A percentile compares a stretch with the other conserved stretches of the same genome.
Evolutionary conservation across 1,140 invertebrate species (phyloP).

Genomic region (Metaphire vulgaris): DNA sequence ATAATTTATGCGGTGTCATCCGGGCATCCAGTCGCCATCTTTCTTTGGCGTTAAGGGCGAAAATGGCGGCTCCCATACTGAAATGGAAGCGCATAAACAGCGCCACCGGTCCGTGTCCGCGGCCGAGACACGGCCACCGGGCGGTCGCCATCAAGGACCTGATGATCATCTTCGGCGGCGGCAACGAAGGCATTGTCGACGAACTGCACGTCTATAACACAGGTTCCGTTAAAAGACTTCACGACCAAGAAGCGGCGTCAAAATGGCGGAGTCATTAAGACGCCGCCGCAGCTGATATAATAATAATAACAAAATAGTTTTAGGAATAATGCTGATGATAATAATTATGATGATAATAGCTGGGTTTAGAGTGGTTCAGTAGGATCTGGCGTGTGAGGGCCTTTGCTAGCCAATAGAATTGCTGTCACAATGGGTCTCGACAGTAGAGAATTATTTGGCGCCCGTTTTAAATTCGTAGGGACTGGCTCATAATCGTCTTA

Average conservation of each 20-base stretch:
- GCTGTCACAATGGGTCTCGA: no score
- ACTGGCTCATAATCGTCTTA: no score
- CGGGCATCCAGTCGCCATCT: neutral
- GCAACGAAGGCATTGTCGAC: slow-evolving; percentile 99
- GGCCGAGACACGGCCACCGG: slow-evolving; percentile 92
- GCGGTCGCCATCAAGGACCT: slow-evolving; percentile 97
- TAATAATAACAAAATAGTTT: no score
- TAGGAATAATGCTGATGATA: no score
- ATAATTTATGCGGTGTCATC: neutral
- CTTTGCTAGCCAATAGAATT: no score
- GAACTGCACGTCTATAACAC: slow-evolving; percentile 99
- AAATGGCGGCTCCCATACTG: slow-evolving; percentile 70
- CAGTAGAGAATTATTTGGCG: no score
- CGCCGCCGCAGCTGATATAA: no score
- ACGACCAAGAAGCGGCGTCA: slow-evolving; percentile 38
- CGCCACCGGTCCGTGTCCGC: slow-evolving; percentile 74
- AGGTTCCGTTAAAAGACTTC: slow-evolving; percentile 58
- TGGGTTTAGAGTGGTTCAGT: no score
- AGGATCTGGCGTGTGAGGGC: no score
- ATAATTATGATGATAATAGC: no score
- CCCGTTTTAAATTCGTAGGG: no score
- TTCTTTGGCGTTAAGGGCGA: slow-evolving; percentile 40
- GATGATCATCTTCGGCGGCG: slow-evolving; percentile 98
- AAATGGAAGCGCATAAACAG: slow-evolving; percentile 95
- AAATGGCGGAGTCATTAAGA: slow-evolving; percentile 53